Evolutionary conservation across 2,113 vertebrate genomes (phyloP).

Genomic region (Saguinus midas): DNA sequence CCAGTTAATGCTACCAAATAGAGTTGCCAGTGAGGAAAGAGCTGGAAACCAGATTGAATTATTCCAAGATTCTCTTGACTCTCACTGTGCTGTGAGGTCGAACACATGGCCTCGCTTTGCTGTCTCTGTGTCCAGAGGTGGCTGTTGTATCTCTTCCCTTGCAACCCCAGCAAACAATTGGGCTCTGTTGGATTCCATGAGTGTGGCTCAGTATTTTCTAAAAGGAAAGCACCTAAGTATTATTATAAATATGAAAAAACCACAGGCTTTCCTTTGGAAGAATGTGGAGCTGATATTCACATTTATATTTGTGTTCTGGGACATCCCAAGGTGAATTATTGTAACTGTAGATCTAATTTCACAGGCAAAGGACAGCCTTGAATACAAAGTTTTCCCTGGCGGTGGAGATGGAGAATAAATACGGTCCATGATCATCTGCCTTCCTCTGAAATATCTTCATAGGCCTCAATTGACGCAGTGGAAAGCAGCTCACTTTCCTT

Average conservation of each 20-base stretch:
- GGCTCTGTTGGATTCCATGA: background rate
- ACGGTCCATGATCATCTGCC: background rate
- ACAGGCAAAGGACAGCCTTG: background rate
- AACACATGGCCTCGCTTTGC: background rate
- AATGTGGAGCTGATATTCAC: background rate
- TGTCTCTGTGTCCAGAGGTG: background rate
- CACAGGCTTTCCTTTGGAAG: background rate
- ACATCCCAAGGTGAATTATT: background rate
- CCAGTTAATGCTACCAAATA: background rate
- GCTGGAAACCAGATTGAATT: background rate
- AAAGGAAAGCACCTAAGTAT: background rate
- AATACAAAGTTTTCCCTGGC: background rate
- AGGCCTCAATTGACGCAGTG: background rate
- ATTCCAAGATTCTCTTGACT: background rate
- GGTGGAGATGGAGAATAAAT: background rate
- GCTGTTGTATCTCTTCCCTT: background rate
- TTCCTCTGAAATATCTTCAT: background rate
- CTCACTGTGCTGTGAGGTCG: background rate
- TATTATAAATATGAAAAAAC: background rate
- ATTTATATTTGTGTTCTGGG: background rate
- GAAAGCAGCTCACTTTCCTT: background rate
- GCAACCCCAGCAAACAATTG: background rate
- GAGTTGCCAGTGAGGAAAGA: background rate
- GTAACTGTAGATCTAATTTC: background rate
- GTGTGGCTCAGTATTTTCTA: background rate